Base-by-base conservation (phyloP, 1,140 invertebrate species). In the Ridgeia piscesae region DNA sequence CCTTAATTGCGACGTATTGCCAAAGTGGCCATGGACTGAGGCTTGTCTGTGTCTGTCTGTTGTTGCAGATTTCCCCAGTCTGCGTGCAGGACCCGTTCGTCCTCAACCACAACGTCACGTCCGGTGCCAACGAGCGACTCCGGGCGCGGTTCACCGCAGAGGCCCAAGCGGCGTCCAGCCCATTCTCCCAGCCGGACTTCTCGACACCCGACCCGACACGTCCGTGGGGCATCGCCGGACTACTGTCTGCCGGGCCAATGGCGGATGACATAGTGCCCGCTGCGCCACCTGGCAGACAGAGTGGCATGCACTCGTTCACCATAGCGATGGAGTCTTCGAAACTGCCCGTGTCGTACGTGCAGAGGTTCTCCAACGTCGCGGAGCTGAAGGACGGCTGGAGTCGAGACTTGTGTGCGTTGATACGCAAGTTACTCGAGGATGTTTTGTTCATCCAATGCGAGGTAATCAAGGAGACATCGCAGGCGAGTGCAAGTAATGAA, bases 31-130 rank as follows among this genome's bases (percentile, higher is more conserved):
- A 42, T 42, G 11, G 11, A 42, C 4, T 42, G 42, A 42, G 42
- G 4, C 4, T 42, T 42, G 42, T 6, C 42, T 21, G 35, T 35
- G 33, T 35, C 17, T 35, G 4, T 34, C 33, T 34, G 8, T 34
- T 34, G 34, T 90, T 90, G 34, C 34, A 90, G 35, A 35, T 90
- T 90, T 90, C 89, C 89, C 42, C 93, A 17, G 92, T 95, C 9
- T 93, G 92, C 34, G 93, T 95, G 34, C 95, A 95, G 92, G 95
- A 95, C 93, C 95, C 95, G 42, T 95, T 95, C 94, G 94, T 95
- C 14, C 93, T 95, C 11, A 93, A 94, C 89, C 94, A 95, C 92
- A 95, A 95, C 92, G 94, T 94, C 6, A 93, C 94, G n/a, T 92
- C 92, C 88, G 95, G 95, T 91, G 93, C 95, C 0, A 95, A 94